Evolutionary conservation across 2,113 vertebrate species (phyloP).

Genomic region (Tretioscincus oriximinensis): DNA sequence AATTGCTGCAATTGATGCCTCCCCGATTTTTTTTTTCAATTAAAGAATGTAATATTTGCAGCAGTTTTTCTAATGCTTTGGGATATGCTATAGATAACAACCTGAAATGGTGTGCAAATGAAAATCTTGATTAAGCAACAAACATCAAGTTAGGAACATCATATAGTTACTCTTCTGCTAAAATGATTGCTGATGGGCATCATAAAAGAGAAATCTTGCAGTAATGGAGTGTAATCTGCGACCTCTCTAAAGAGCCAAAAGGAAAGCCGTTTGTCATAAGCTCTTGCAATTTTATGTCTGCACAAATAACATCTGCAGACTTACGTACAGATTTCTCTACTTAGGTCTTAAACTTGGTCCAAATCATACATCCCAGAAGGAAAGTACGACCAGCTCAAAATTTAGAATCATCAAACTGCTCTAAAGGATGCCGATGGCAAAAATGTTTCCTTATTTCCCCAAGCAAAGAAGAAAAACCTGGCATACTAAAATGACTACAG

Average conservation of each 20-base stretch:
- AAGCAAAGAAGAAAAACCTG: background rate
- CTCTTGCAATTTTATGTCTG: slow-evolving; percentile 56
- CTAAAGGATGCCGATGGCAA: slow-evolving; percentile 30
- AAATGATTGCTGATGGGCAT: slow-evolving; percentile 60
- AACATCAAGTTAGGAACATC: slow-evolving; percentile 34
- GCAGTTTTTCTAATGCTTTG: slow-evolving; percentile 8
- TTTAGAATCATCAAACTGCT: slow-evolving; percentile 29
- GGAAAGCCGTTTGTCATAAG: slow-evolving; percentile 68
- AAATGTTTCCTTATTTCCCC: slow-evolving; percentile 7
- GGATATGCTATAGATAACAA: background rate
- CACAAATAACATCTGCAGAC: slow-evolving; percentile 54
- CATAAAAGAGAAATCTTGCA: slow-evolving; percentile 54
- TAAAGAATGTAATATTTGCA: slow-evolving; percentile 36
- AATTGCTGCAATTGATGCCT: background rate
- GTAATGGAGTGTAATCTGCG: slow-evolving; percentile 52
- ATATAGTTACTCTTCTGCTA: slow-evolving; percentile 40
- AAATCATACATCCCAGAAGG: slow-evolving; percentile 52
- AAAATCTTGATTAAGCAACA: slow-evolving; percentile 39
- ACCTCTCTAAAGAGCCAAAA: slow-evolving; percentile 57
- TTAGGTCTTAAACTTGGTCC: slow-evolving; percentile 67
- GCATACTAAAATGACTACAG: slow-evolving; percentile 43
- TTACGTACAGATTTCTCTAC: slow-evolving; percentile 48
- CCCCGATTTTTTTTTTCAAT: background rate
- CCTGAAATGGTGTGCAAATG: slow-evolving; percentile 24
- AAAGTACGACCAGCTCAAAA: slow-evolving; percentile 44